Percentiles rank a stretch among this genome's conserved stretches.
Conservation (phyloP, 2,797 vertebrate species). For the Crotalus adamanteus region DNA sequence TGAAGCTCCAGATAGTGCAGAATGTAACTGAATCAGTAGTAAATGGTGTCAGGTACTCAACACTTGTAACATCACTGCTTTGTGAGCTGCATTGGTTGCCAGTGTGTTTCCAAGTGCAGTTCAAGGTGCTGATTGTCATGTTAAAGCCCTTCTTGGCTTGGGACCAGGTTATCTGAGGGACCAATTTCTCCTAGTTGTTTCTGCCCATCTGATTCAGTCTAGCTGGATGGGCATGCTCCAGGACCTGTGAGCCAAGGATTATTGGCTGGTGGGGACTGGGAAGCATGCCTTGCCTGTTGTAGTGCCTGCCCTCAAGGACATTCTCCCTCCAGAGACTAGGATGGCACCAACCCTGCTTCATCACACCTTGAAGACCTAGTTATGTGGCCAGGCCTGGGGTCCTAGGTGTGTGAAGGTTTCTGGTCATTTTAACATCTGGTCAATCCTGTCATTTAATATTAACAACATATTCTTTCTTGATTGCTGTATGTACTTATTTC, state of each 20-base stretch:
- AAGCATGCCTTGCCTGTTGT: not conserved
- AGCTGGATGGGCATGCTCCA: not conserved
- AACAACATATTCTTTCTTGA: not conserved
- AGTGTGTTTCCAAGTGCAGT: not conserved
- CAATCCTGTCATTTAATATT: not conserved
- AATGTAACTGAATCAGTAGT: not conserved
- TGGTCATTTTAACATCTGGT: not conserved
- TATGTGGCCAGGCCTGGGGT: not conserved
- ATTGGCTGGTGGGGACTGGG: not conserved
- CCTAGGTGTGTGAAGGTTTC: not conserved
- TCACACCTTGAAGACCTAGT: not conserved
- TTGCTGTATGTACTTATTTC: not conserved
- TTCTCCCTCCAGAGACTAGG: not conserved
- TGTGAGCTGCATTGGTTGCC: not conserved
- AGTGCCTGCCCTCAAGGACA: too few relatives aligned
- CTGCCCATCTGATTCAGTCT: not conserved
- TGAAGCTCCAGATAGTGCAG: not conserved
- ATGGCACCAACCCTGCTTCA: not conserved
- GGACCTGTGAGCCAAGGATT: not conserved
- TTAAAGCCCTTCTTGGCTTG: not conserved
- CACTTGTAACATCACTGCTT: not conserved
- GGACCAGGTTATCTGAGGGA: not conserved
- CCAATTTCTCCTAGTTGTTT: not conserved
- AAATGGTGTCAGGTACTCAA: not conserved
- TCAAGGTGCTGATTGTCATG: not conserved